phyloP scores from a whole-genome alignment of 1,140 invertebrate genomes.

The Pentalonia nigronervosa region DNA sequence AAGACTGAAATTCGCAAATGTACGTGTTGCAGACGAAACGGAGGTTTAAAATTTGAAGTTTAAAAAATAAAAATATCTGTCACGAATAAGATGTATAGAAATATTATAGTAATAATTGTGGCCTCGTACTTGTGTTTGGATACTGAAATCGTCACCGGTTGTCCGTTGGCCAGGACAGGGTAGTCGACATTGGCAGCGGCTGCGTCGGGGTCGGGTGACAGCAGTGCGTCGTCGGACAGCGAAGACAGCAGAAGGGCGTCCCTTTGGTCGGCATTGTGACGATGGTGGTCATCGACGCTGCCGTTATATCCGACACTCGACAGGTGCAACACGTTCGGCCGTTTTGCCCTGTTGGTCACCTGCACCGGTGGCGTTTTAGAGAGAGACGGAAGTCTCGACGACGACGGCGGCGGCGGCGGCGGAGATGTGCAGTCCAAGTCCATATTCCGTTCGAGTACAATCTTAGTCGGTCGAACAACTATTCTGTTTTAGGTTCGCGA shows the following conservation, averaged over 20 bases:
- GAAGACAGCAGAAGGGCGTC: constrained; percentile 8
- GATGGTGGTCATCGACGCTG: no score
- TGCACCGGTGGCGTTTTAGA: neutral
- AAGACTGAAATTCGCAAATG: no score
- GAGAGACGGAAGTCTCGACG: neutral
- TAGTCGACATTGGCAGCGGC: neutral
- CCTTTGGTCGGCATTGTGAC: neutral
- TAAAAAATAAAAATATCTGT: neutral
- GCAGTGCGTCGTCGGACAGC: neutral
- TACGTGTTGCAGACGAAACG: no score
- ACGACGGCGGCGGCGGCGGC: neutral
- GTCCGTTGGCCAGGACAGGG: neutral
- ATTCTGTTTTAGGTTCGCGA: neutral
- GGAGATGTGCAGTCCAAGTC: neutral
- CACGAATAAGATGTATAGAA: neutral
- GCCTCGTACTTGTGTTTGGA: neutral
- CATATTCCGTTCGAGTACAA: neutral
- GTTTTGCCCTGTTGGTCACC: neutral
- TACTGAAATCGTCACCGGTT: neutral
- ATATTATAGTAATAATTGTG: neutral
- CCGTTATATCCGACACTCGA: neutral
- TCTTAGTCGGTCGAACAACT: neutral
- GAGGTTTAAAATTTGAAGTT: neutral
- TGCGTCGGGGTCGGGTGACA: neutral
- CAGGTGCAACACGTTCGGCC: neutral